These are phyloP conservation scores for Petroica traversi DNA, from an alignment of 2,113 vertebrate species.

Conservation along the genomic window DNA sequence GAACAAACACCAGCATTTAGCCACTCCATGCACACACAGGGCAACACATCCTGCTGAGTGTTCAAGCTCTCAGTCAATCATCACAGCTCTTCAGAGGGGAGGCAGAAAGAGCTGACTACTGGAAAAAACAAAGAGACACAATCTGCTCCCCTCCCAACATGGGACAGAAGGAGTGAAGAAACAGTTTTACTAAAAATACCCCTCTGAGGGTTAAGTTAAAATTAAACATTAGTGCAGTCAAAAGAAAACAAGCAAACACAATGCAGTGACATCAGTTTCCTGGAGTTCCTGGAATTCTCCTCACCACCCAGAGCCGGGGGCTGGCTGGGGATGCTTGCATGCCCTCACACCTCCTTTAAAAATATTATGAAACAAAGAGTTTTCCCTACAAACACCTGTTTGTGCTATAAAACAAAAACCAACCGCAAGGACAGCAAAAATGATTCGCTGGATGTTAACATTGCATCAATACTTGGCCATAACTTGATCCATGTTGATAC, in stretches of 20 bases:
- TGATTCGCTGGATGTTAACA: background rate
- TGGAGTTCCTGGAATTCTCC: constrained; percentile 35
- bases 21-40: background rate
- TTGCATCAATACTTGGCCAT: background rate
- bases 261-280: constrained; percentile 32
- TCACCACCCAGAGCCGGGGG: background rate
- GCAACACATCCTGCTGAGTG: background rate
- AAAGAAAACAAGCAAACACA: constrained; percentile 33
- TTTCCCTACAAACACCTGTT: background rate
- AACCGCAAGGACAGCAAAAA: background rate
- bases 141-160: background rate
- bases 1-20: background rate
- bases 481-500: background rate
- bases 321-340: background rate
- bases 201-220: constrained; percentile 59
- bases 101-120: background rate
- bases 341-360: background rate
- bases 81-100: background rate
- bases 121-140: background rate
- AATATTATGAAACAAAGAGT: background rate
- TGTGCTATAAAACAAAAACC: background rate
- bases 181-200: constrained; percentile 48
- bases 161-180: background rate
- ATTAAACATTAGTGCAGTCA: constrained; percentile 34
- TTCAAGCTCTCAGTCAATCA: background rate